A percentile compares a stretch with the other conserved stretches of the same genome.
phyloP scores from a whole-genome alignment of 2,888 invertebrate species.

The Scelioninae gen. 1 region DNA sequence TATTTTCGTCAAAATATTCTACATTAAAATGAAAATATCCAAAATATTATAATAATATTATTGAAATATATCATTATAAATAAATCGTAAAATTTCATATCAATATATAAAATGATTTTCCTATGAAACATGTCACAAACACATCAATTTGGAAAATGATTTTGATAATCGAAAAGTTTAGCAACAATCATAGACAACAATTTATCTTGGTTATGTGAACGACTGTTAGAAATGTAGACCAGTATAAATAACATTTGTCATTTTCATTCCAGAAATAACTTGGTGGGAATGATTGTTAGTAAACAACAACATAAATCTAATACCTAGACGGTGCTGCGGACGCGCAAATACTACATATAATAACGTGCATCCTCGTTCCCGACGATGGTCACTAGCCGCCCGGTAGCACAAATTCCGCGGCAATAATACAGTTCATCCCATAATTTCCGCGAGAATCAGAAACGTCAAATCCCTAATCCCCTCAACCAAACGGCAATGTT shows the following conservation, averaged over 20 bases:
- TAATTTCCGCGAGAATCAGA: conserved; percentile 32
- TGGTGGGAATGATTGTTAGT: conserved; percentile 35
- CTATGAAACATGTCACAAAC: too few relatives aligned
- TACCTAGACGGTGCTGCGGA: conserved; percentile 13
- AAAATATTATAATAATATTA: too few relatives aligned
- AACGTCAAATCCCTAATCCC: conserved; percentile 20
- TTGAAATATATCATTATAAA: too few relatives aligned
- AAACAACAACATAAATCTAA: conserved; percentile 54
- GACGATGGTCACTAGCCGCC: too few relatives aligned
- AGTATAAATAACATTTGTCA: conserved; percentile 46
- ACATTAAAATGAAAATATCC: too few relatives aligned
- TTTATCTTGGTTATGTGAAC: not conserved
- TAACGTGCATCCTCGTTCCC: conserved; percentile 29
- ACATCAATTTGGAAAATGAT: not conserved
- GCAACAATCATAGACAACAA: not conserved
- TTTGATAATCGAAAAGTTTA: conserved; percentile 11
- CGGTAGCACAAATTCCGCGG: too few relatives aligned
- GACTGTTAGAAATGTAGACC: conserved; percentile 10
- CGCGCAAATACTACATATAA: conserved; percentile 36
- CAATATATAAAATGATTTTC: too few relatives aligned
- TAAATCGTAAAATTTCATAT: too few relatives aligned
- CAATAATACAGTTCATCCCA: conserved; percentile 33
- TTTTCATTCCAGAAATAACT: conserved; percentile 48
- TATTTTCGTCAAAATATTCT: too few relatives aligned
- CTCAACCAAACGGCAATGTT: not conserved